Evolutionary conservation across 2,888 invertebrate species (phyloP).

Genomic region (Cerastis leucographa): DNA sequence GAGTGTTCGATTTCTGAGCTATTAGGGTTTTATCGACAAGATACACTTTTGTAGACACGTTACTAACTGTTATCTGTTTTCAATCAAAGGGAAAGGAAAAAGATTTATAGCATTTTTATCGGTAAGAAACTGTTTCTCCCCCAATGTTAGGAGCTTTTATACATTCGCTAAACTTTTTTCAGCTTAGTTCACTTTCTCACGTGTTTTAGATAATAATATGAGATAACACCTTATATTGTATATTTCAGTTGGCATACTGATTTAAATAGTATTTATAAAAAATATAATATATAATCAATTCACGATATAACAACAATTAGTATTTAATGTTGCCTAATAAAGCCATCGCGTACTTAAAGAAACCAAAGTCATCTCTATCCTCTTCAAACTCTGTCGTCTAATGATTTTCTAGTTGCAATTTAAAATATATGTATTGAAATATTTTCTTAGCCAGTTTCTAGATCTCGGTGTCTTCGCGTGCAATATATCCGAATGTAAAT

Average conservation of each 20-base stretch:
- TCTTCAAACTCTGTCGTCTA: background rate
- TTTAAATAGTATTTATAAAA: background rate
- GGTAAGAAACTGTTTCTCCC: constrained; percentile 46
- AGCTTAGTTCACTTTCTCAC: constrained; percentile 4
- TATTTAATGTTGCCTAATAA: background rate
- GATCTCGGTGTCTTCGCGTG: constrained; percentile 32
- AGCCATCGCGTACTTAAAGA: background rate
- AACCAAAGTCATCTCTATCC: background rate
- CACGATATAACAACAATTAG: background rate
- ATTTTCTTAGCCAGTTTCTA: constrained; percentile 40
- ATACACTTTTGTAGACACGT: constrained; percentile 49
- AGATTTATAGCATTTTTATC: constrained; percentile 63
- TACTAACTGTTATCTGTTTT: constrained; percentile 59
- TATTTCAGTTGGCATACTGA: background rate
- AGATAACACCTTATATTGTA: constrained; percentile 1
- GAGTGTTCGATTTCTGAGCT: constrained; percentile 68
- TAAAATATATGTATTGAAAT: constrained; percentile 47
- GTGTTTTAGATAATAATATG: background rate
- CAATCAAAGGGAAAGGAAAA: constrained; percentile 54
- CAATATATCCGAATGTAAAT: constrained; percentile 64
- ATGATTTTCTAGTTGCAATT: constrained; percentile 28
- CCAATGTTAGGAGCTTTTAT: constrained; percentile 42
- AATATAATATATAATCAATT: background rate
- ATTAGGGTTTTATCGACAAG: constrained; percentile 53
- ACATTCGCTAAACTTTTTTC: constrained; percentile 35